Evolutionary conservation across 2,797 vertebrate species (phyloP), one percentile per base, ranked within the genome.

Genomic region (Loriculus beryllinus): DNA sequence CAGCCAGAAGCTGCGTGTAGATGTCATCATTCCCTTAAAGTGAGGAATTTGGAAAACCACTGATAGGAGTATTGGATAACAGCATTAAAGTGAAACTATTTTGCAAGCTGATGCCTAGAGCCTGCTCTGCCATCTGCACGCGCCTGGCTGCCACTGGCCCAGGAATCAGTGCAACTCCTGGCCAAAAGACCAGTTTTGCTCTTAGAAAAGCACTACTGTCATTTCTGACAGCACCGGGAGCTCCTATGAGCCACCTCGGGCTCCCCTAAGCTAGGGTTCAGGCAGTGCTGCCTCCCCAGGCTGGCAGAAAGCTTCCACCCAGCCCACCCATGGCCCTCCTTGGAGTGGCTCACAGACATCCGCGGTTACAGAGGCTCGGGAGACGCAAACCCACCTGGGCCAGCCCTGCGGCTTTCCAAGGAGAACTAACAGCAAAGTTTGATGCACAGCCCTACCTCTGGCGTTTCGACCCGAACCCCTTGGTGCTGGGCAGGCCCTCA

Each of bases 1-100:
- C 62, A 42, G n/a, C 39, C 62, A 85, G 52, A 65, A 79, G 60
- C 63, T 3, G 4, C 4, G 0, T 1, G 3, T 22, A 59, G 82
- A 48, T 5, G 42, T 69, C 49, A 82, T 74, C 76, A 49, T 52
- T 56, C 75, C 92, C 82, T 79, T 69, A 20, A 77, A 87, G 85
- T 63, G 68, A 82, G 48, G 0, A 23, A 85, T 82, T 43, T 74
- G 87, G 79, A 81, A 85, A 93, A 56, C 72, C 75, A 56, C 87
- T 1, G 89, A 71, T 74, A 39, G 0, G 49, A 57, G 47, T 2
- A 28, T 28, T 15, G 79, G 91, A 25, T 49, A 91, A 81, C 19
- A 60, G 69, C 69, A 91, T 75, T 91, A 92, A 94, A 96, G 89
- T 57, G 92, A 91, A 96, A 96, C 93, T 92, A 75, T 92, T 90